phyloP scores from a whole-genome alignment of 2,797 vertebrate species.

The Gambusia yucatana region DNA sequence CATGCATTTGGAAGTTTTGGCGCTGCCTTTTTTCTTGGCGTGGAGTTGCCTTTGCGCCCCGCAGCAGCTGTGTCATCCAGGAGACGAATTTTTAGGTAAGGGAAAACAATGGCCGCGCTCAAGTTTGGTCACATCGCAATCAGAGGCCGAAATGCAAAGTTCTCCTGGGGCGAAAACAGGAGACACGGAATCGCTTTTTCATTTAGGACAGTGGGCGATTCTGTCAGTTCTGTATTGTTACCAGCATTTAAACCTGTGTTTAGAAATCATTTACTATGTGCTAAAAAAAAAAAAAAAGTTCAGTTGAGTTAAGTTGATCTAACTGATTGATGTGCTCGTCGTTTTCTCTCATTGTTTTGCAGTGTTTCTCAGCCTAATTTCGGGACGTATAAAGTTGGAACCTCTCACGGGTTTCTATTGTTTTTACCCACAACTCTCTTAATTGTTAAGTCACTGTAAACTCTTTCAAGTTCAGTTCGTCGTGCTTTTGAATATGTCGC shows the following conservation, averaged over 20 bases:
- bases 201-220: neutral
- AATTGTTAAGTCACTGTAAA: neutral
- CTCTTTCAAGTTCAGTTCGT: neutral
- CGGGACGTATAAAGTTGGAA: neutral
- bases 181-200: neutral
- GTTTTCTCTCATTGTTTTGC: neutral
- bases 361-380: neutral
- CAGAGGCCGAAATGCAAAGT: neutral
- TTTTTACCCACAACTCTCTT: neutral
- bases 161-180: neutral
- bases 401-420: neutral
- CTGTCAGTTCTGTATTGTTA: neutral
- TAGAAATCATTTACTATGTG: neutral
- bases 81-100: conserved; percentile 86
- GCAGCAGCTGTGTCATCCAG: conserved; percentile 75
- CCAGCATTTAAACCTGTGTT: neutral
- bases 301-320: neutral
- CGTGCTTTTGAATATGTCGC: conserved; percentile 43
- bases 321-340: neutral
- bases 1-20: conserved; percentile 64
- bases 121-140: neutral
- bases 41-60: conserved; percentile 67
- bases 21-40: conserved; percentile 67
- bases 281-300: neutral
- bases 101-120: neutral